Conservation (phyloP, 2,797 vertebrate genomes). For the Rousettus madagascariensis region DNA sequence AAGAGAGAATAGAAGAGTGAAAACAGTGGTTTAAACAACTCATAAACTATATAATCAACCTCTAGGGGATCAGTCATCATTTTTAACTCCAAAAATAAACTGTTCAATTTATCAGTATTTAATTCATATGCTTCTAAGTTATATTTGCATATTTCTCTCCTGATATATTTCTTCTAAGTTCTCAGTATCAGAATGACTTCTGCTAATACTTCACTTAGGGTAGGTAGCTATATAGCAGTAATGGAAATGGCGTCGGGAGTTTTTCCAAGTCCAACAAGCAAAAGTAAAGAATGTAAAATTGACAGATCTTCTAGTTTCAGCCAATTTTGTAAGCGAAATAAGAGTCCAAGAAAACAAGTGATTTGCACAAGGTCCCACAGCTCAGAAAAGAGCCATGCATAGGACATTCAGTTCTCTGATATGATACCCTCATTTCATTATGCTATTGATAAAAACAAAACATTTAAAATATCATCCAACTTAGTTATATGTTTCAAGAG, state of each 20-base stretch:
- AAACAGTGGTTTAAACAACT: neutral
- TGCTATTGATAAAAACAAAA: neutral
- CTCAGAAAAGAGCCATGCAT: neutral
- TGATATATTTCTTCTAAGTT: neutral
- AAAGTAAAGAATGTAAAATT: neutral
- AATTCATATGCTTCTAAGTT: neutral
- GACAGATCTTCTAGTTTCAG: neutral
- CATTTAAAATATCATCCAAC: neutral
- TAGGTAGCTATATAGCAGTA: neutral
- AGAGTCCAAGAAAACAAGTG: neutral
- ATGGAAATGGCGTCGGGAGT: neutral
- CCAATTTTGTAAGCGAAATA: neutral
- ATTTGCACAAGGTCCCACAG: neutral
- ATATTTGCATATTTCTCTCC: neutral
- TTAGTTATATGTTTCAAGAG: neutral
- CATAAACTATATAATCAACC: neutral
- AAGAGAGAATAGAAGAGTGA: neutral
- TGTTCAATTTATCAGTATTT: neutral
- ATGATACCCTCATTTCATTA: neutral
- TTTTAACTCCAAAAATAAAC: neutral
- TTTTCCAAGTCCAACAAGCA: neutral
- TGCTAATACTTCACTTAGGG: neutral
- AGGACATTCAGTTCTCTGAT: neutral
- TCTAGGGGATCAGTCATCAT: neutral
- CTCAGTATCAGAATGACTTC: neutral